A percentile compares a stretch with the other conserved stretches of the same genome.
Evolutionary conservation across 2,113 vertebrate genomes (phyloP).

Genomic region (Stomatorhinus ivindoensis): DNA sequence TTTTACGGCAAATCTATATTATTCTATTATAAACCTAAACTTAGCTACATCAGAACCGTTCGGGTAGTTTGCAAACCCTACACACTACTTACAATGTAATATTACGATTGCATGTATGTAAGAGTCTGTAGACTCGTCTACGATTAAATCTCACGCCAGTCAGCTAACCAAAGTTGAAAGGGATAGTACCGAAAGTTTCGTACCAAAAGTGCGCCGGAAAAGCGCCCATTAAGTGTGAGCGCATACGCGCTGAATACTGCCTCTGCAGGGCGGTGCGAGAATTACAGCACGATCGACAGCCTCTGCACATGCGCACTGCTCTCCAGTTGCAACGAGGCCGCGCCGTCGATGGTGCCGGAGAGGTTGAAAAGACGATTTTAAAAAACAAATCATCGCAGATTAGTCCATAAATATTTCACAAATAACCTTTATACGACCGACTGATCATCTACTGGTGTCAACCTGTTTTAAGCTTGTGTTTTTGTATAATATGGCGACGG

Average conservation of each 20-base stretch:
- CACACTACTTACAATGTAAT: not conserved
- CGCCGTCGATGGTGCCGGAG: not conserved
- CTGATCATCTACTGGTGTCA: not conserved
- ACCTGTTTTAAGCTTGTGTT: conserved; percentile 21
- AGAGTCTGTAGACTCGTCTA: not conserved
- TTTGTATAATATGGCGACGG: conserved; percentile 47
- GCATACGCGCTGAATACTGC: not conserved
- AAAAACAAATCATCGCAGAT: not conserved
- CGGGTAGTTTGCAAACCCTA: not conserved
- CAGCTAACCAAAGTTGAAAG: not conserved
- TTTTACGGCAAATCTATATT: not conserved
- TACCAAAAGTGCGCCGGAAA: not conserved
- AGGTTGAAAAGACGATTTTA: not conserved
- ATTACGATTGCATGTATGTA: not conserved
- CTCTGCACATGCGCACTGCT: conserved; percentile 9
- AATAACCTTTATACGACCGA: not conserved
- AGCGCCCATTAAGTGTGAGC: not conserved
- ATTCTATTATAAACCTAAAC: not conserved
- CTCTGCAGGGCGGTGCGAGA: not conserved
- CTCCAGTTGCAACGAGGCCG: not conserved
- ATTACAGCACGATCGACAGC: not conserved
- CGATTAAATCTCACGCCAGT: not conserved
- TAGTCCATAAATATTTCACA: not conserved
- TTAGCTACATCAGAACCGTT: not conserved
- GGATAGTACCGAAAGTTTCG: not conserved